Base-by-base conservation (phyloP, 1,140 invertebrate species). In the Panulirus ornatus region DNA sequence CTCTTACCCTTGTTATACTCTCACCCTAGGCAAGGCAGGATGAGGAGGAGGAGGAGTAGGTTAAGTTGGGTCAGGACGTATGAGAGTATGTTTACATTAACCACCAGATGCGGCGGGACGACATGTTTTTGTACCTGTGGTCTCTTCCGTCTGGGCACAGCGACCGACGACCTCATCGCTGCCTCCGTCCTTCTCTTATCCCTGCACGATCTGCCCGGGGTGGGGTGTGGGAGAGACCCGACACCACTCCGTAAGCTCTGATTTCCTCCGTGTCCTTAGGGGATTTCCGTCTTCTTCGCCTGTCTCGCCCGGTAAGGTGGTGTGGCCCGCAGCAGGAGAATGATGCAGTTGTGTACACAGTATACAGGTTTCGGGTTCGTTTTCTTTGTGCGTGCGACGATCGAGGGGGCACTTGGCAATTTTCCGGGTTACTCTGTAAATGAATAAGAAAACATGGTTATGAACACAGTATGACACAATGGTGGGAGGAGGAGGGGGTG, bases 351-450 rank as follows among this genome's bases (percentile, higher is more conserved):
- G 44, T 79, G 47, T 42, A 54, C 76, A 51, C 42, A 51, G 8
- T 34, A 76, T 30, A 51, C 76, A 47, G 30, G 78, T 38, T 54
- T 58, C 47, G 30, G 47, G 47, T 58, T 51, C 27, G 47, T 54
- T 36, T 81, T 81, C 47, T 44, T 58, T 58, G 38, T 54, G 36
- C 36, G 78, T 8, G 78, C 47, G 9, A 16, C 76, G 1, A 9
- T 58, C 27, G 16, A 58, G 47, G 47, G 78, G 27, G 42, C n/a
- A 58, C 76, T 79, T 30, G 44, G 14, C 44, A 79, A 79, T 47
- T 79, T 79, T 79, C 44, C 76, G 44, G 40, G 76, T 51, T 79
- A 81, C n/a, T 81, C 78, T 81, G 78, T 36, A 81, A 58, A 81
- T 54, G 30, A 36, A 81, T 36, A 36, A 81, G 78, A 58, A 58